Evolutionary conservation across 1,140 invertebrate species (phyloP), one percentile per base, ranked within the genome.

Genomic region (Zaprionus inermis): DNA sequence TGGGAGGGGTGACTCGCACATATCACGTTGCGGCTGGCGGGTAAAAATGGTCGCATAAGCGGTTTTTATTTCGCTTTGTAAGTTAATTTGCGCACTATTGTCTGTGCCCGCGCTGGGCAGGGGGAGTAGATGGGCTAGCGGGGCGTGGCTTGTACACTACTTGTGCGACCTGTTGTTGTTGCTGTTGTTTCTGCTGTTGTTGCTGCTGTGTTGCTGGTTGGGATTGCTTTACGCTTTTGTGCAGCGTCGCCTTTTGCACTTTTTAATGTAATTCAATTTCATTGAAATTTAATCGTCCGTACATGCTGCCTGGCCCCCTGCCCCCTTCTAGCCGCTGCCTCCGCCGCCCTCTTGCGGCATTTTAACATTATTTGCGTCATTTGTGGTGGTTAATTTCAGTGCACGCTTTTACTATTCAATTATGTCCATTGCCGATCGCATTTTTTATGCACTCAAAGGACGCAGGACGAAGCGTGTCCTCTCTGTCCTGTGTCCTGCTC

Each of bases 181-280:
- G 56, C 34, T 70, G 34, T 20, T 55, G 61, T 54, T 64, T 32
- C 16, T 22, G 12, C 14, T 30, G 20, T 52, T 30, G 56, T 32
- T 41, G 67, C 34, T 44, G 59, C 34, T 30, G 52, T 52, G 46
- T 67, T 59, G 55, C 38, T 57, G 51, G 46, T 60, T 38, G 30
- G 5, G 34, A 44, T 49, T 49, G 44, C 44, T 49, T 73, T 72
- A 16, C 55, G 69, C 73, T 72, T 79, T 72, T 77, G 65, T 73
- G 56, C 66, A 71, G 76, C 64, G 56, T 83, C 72, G 84, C 84
- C 80, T 88, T 88, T 88, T 88, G 80, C 84, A 84, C 84, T 88
- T 78, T 89, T 89, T 84, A 89, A 89, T 89, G 84, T 89, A 90
- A 89, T 89, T 89, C 84, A 84, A 89, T 89, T 89, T 89, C 84